Base-by-base conservation (phyloP, 2,797 vertebrate genomes). In the Schizopygopsis malacanthus region DNA sequence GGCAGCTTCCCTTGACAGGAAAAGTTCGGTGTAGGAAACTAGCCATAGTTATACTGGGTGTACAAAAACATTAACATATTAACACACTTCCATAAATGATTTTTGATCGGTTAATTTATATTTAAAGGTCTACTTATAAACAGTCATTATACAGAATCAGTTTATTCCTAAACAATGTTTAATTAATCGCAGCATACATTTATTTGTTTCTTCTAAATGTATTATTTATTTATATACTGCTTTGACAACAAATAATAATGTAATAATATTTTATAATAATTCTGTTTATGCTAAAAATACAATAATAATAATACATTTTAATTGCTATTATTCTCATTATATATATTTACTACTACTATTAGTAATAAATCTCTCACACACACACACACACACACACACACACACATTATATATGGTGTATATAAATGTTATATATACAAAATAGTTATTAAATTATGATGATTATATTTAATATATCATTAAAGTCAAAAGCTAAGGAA, bases 1-100 rank as follows among this genome's bases (percentile, higher is more conserved):
- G 76, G 84, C 84, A 85, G 73, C 52, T 82, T 85, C 39, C 56
- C 39, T 76, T 83, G 78, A 80, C 78, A 75, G 70, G 22, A 76
- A 70, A 85, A 83, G 70, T 85, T 83, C 85, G 52, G 61, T 5
- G 22, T 22, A 47, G 22, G 33, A 85, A 83, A 86, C 69, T 59
- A 85, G 22, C 37, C 52, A 8, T 52, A 61, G 63, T 47, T 50
- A 50, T 15, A 11, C 81, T 63, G 39, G 7, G 33, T 41, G 45
- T 52, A 43, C 2, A 59, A 45, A 67, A 41, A 39, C 16, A 20
- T 37, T 25, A 73, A 59, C 11, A 59, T 16, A 18, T 67, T 37
- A 67, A 67, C 33, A 37, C 65, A 65, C 18, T 56, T 73, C n/a
- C n/a, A 45, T 65, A 45, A 28, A 22, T 61, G 1, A 9, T 43